Evolutionary conservation across 2,113 vertebrate species (phyloP), one percentile per base, ranked within the genome.

Genomic region (Naja naja): DNA sequence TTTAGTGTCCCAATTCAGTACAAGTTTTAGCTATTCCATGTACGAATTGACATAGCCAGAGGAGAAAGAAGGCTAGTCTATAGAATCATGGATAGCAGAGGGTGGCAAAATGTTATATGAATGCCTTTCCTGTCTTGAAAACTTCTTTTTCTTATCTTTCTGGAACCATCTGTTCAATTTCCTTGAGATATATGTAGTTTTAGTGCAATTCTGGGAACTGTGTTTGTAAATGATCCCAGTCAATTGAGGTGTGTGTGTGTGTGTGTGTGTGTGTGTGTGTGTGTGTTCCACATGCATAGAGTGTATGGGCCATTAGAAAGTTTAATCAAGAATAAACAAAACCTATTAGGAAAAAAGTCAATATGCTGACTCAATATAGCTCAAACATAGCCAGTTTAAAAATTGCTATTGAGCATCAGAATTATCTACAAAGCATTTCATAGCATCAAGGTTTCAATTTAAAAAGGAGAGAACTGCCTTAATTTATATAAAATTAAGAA

Each of bases 21-120:
- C 69, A 74, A 1, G 14, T 39, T 81, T 81, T 39, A 39, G 69
- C n/a, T 2, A 81, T 81, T 34, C 18, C 18, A 81, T 81, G 18
- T 9, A 43, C 18, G 34, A 81, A 43, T 10, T 43, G 3, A 81
- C 34, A 81, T 22, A 81, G 69, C 3, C 18, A 81, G 6, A 43
- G 34, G 7, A 22, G 34, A 81, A 81, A 81, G 3, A 9, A 81
- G 20, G 18, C 74, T 43, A 9, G 4, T 81, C 34, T 81, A 81
- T 20, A 9, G n/a, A 45, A 60, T 0, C 0, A 49, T 30, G 45
- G 52, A 20, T 1, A 56, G 0, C 23, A 27, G 0, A 22, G 9
- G 8, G 14, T 3, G 56, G n/a, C 23, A 27, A 49, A 60, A 10
- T 39, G 16, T 25, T 23, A 27, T 14, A 25, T 22, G 25, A 47